Percentiles rank a stretch among this genome's conserved stretches.
Conservation (phyloP, 1,140 invertebrate genomes). For the Asobara japonica region DNA sequence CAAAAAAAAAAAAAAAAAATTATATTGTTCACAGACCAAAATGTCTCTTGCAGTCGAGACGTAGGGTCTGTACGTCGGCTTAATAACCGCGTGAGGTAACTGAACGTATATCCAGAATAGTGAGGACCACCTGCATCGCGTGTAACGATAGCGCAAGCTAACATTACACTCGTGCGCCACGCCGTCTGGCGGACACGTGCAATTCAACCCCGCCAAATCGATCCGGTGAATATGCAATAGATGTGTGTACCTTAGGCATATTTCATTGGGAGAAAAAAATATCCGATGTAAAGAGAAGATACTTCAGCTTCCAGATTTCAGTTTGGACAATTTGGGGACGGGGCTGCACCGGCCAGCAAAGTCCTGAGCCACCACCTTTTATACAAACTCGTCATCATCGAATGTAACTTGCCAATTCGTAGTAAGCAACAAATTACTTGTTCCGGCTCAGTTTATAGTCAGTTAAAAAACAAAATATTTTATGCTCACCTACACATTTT, state of each 20-base stretch:
- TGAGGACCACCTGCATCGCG: slow-evolving; percentile 40
- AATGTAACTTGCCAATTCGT: no score
- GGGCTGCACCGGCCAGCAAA: no score
- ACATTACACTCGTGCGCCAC: slow-evolving; percentile 6
- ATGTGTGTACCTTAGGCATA: not conserved
- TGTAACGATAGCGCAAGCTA: slow-evolving; percentile 35
- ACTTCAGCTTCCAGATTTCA: no score
- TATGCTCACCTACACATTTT: no score
- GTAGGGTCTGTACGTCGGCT: slow-evolving; percentile 33
- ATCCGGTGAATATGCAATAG: not conserved
- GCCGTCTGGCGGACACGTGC: slow-evolving; percentile 15
- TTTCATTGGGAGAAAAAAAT: not conserved
- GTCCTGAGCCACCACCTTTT: no score
- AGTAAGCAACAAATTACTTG: no score
- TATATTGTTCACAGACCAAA: not conserved
- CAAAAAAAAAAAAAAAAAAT: no score
- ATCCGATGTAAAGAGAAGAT: no score
- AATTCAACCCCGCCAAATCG: slow-evolving; percentile 8
- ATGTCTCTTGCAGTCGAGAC: slow-evolving; percentile 19
- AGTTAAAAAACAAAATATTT: no score
- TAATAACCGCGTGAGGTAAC: slow-evolving; percentile 57
- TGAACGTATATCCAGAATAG: slow-evolving; percentile 11
- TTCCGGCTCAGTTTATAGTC: no score
- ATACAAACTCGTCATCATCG: no score
- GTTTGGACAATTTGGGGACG: no score